Evolutionary conservation across 2,797 vertebrate genomes (phyloP), one percentile per base, ranked within the genome.

Genomic region (Natrix natrix): DNA sequence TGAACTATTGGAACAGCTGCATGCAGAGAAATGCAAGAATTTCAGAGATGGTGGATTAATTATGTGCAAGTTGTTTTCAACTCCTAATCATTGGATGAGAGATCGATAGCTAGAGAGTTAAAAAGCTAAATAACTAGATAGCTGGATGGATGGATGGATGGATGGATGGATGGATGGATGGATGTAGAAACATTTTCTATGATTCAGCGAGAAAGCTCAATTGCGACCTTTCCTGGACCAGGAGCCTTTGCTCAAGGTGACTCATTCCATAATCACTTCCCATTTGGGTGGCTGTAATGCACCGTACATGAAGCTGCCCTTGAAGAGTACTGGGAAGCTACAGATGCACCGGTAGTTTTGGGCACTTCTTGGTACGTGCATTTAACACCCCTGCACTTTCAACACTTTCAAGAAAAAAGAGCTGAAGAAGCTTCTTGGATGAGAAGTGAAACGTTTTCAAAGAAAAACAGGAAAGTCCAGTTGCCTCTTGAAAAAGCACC

Each of bases 331-430:
- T 43, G 37, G 17, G 74, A 78, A 78, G 3, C 17, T 78, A 7
- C 17, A 43, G 32, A 7, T 8, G 32, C 32, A 37, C 0, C 3
- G 3, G 17, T 20, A 78, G 32, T 43, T 69, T 43, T 78, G 32
- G 74, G 37, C 74, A 43, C 5, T 43, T 78, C 17, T 43, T 11
- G 37, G 22, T 22, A 43, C 17, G 37, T 43, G 8, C 37, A 52
- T 7, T 7, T 52, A 52, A 52, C 48, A 52, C 48, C 48, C 48
- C 48, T 52, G 48, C 48, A 52, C 5, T 52, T 52, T 52, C 48
- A 52, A 52, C 5, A 52, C 43, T 43, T 43, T 92, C 93, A 93
- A 66, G 90, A 95, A 94, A 96, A 93, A 61, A 61, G 60, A 26
- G 8, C 60, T 4, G 60, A 61, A 61, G 24, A 61, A 61, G 8